Evolutionary conservation across 2,888 invertebrate species (phyloP).

Genomic region (Chymomyza procnemis): DNA sequence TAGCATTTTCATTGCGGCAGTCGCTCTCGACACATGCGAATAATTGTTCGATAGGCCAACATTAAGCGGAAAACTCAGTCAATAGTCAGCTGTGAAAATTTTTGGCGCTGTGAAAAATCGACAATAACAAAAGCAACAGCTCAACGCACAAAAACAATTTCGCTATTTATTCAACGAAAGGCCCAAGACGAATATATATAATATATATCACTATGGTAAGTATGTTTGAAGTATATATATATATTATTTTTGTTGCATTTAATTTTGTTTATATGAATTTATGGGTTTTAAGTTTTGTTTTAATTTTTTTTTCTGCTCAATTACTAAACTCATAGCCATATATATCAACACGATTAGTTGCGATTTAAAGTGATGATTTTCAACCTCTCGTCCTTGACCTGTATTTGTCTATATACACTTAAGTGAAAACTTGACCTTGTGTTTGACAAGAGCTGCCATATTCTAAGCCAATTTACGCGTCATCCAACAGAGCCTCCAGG

Average conservation of each 20-base stretch:
- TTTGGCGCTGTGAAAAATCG: conserved; percentile 16
- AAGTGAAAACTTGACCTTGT: conserved; percentile 49
- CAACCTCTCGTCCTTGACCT: background rate
- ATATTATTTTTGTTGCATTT: conserved; percentile 8
- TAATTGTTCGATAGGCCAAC: background rate
- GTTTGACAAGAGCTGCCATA: background rate
- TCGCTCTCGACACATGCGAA: background rate
- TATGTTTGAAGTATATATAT: conserved; percentile 21
- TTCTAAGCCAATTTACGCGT: background rate
- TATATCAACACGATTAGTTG: background rate
- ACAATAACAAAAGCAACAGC: conserved; percentile 23
- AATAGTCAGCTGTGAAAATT: background rate
- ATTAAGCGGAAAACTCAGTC: background rate
- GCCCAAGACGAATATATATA: conserved; percentile 45
- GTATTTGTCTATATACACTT: background rate
- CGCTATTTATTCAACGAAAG: conserved; percentile 50
- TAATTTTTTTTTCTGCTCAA: conserved; percentile 3
- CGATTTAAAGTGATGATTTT: background rate
- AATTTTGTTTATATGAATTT: conserved; percentile 43
- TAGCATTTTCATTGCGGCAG: background rate
- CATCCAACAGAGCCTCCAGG: background rate
- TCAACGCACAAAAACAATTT: conserved; percentile 27
- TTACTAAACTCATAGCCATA: background rate
- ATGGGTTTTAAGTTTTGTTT: conserved; percentile 39
- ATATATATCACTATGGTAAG: conserved; percentile 66